Conservation (phyloP, 2,113 vertebrate species). For the Nanorana parkeri region DNA sequence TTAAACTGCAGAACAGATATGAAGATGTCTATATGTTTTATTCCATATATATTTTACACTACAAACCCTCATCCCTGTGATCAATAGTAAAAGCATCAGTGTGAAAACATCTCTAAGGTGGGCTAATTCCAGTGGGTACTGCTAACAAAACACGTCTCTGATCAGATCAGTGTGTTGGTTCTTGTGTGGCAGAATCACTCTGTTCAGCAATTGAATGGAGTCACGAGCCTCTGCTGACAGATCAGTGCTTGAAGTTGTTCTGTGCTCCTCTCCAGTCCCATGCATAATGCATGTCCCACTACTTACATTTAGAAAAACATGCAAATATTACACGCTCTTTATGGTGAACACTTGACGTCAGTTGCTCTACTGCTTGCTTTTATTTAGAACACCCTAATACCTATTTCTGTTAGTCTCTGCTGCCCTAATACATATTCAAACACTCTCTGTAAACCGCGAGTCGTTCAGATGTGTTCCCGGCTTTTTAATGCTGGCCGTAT, state of each 20-base stretch:
- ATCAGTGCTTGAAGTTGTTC: neutral
- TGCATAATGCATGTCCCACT: constrained; percentile 50
- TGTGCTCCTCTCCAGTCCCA: neutral
- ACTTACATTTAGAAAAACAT: constrained; percentile 53
- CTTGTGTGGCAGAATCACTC: neutral
- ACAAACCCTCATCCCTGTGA: too few species aligned
- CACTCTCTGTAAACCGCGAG: neutral
- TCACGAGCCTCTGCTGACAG: neutral
- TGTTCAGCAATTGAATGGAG: neutral
- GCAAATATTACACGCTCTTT: constrained; percentile 37
- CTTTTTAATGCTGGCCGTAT: neutral
- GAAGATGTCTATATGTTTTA: too few species aligned
- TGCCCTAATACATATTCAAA: constrained; percentile 27
- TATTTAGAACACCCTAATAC: constrained; percentile 29
- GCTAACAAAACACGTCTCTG: constrained; percentile 15
- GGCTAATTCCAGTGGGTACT: neutral
- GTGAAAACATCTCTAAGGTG: too few species aligned
- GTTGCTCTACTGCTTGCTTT: constrained; percentile 32
- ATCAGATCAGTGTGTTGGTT: neutral
- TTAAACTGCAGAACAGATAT: too few species aligned
- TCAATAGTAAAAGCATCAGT: too few species aligned
- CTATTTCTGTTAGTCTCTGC: constrained; percentile 5
- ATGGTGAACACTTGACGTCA: constrained; percentile 37
- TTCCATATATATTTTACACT: too few species aligned
- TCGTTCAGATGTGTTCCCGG: neutral